Conservation (phyloP, 2,888 invertebrate species). For the Pachycephus smyrnensis region DNA sequence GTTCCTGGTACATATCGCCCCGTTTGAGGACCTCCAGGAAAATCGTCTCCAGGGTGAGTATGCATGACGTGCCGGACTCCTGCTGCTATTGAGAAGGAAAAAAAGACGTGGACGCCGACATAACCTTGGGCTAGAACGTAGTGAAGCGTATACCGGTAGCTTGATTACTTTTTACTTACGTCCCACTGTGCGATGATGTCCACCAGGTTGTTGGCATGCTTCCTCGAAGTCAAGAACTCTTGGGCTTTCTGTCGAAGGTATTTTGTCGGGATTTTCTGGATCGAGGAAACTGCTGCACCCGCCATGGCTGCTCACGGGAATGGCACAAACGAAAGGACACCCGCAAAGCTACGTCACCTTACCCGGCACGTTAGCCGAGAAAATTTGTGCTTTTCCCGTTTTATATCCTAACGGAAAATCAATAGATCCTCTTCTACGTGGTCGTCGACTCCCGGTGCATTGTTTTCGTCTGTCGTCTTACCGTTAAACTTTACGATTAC, state of each 20-base stretch:
- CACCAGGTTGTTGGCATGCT: conserved; percentile 75
- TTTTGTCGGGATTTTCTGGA: conserved; percentile 73
- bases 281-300: conserved; percentile 44
- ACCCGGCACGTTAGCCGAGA: conserved; percentile 2
- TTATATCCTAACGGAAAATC: neutral
- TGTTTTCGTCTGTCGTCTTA: neutral
- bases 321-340: conserved; percentile 6
- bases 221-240: conserved; percentile 76
- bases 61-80: conserved; percentile 68
- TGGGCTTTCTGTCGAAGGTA: conserved; percentile 77
- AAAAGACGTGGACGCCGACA: conserved; percentile 21
- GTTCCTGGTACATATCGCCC: conserved; percentile 74
- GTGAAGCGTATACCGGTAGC: neutral
- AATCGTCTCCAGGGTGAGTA: conserved; percentile 79
- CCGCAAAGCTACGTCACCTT: neutral
- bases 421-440: neutral
- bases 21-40: conserved; percentile 78
- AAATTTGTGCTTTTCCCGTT: conserved; percentile 3
- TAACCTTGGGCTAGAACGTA: conserved; percentile 40
- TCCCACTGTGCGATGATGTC: conserved; percentile 79
- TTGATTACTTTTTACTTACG: conserved; percentile 62
- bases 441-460: conserved; percentile 3
- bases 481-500: neutral
- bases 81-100: conserved; percentile 30
- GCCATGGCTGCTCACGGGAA: conserved; percentile 43